phyloP scores from a whole-genome alignment of 2,888 invertebrate species.

The Chesias legatella region DNA sequence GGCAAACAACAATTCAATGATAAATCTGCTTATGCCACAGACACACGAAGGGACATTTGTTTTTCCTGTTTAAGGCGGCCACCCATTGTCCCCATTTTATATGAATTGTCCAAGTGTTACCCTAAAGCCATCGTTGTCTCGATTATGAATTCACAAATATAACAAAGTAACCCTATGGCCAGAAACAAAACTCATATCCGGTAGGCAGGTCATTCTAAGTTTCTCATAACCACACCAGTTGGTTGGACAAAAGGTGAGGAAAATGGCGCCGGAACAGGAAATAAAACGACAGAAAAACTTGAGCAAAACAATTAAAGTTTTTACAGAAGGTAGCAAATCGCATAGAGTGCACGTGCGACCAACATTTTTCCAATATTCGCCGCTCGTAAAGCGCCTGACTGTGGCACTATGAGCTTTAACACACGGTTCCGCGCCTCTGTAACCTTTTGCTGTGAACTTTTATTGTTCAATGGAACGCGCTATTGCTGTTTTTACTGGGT shows the following conservation, averaged over 20 bases:
- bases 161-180: too few relatives aligned
- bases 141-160: too few relatives aligned
- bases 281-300: slow-evolving; percentile 26
- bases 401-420: slow-evolving; percentile 37
- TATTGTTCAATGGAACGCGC: slow-evolving; percentile 1
- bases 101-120: too few relatives aligned
- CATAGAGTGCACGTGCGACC: slow-evolving; percentile 53
- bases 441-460: slow-evolving; percentile 7
- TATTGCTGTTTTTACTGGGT: not conserved
- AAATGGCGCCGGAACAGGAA: slow-evolving; percentile 20
- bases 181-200: too few relatives aligned
- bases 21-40: too few relatives aligned
- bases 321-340: slow-evolving; percentile 38
- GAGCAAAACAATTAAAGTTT: slow-evolving; percentile 23
- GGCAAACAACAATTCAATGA: slow-evolving; percentile 30
- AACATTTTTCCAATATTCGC: slow-evolving; percentile 69
- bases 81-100: too few relatives aligned
- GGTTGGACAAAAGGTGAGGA: slow-evolving; percentile 21
- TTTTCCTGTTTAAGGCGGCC: too few relatives aligned
- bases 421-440: slow-evolving; percentile 32
- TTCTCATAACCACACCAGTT: slow-evolving; percentile 3
- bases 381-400: slow-evolving; percentile 50
- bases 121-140: too few relatives aligned
- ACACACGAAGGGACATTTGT: too few relatives aligned
- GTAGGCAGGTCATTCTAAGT: too few relatives aligned